Conservation (phyloP, 2,888 invertebrate genomes). For the Platycheirus rosarum region DNA sequence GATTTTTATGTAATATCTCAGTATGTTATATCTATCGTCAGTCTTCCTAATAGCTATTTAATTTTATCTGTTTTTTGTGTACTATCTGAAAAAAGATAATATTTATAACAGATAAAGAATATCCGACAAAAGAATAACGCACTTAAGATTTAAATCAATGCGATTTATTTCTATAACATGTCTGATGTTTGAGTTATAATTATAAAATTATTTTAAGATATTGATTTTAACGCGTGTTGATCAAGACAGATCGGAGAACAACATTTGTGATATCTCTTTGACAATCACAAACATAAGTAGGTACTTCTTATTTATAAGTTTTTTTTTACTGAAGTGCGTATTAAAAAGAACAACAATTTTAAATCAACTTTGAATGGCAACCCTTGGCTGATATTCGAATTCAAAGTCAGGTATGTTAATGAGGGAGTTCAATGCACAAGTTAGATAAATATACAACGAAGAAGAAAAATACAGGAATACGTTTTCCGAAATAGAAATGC, state of each 20-base stretch:
- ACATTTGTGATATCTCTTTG: background rate
- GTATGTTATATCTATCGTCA: slow-evolving; percentile 42
- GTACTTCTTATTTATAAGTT: background rate
- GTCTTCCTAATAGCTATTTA: slow-evolving; percentile 61
- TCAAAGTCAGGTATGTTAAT: slow-evolving; percentile 28
- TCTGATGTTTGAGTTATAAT: slow-evolving; percentile 19
- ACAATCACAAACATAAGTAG: slow-evolving; percentile 14
- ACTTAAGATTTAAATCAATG: slow-evolving; percentile 49
- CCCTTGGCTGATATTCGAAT: slow-evolving; percentile 2
- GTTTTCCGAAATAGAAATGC: too few relatives aligned
- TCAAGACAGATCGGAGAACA: slow-evolving; percentile 2
- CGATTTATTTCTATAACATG: slow-evolving; percentile 43
- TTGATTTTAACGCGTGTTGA: slow-evolving; percentile 5
- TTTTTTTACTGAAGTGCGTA: slow-evolving; percentile 3
- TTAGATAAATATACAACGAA: too few relatives aligned
- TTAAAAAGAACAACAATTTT: background rate
- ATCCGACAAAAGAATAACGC: slow-evolving; percentile 54
- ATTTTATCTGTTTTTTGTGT: slow-evolving; percentile 60
- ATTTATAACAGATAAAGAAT: slow-evolving; percentile 51
- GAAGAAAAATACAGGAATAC: too few relatives aligned
- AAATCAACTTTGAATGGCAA: slow-evolving; percentile 14
- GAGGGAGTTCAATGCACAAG: background rate
- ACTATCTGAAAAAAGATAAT: slow-evolving; percentile 40
- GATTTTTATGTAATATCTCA: slow-evolving; percentile 17
- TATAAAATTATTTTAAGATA: slow-evolving; percentile 8